phyloP scores from a whole-genome alignment of 1,140 invertebrate genomes.

The Neoseiulus cucumeris region DNA sequence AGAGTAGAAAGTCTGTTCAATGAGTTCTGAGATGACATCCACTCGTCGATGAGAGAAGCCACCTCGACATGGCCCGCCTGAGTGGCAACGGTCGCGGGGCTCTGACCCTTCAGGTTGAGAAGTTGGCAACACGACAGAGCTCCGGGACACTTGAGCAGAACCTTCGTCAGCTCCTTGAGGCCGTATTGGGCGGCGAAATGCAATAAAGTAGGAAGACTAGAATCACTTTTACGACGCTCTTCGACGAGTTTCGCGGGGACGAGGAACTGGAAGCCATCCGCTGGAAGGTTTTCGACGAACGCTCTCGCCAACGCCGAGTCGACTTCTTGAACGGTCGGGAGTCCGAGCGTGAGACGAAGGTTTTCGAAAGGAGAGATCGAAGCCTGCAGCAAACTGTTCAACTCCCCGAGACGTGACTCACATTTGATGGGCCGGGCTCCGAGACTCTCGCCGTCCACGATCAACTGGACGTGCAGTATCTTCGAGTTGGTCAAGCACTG shows the following conservation, averaged over 20 bases:
- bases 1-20: background rate
- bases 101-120: slow-evolving; percentile 49
- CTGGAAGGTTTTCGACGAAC: slow-evolving; percentile 41
- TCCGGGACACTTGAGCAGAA: slow-evolving; percentile 59
- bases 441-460: slow-evolving; percentile 50
- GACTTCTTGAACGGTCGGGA: slow-evolving; percentile 49
- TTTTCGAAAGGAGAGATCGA: slow-evolving; percentile 59
- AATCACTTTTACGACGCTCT: slow-evolving; percentile 2
- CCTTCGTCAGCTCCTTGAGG: slow-evolving; percentile 54
- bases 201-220: slow-evolving; percentile 49
- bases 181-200: slow-evolving; percentile 71
- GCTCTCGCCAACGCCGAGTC: slow-evolving; percentile 56
- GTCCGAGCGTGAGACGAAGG: slow-evolving; percentile 62
- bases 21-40: background rate
- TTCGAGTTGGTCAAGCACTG: slow-evolving; percentile 46
- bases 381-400: slow-evolving; percentile 52
- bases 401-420: slow-evolving; percentile 53
- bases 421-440: slow-evolving; percentile 60
- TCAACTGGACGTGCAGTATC: slow-evolving; percentile 51
- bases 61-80: slow-evolving; percentile 44
- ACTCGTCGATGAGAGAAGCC: slow-evolving; percentile 45
- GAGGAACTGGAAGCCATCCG: slow-evolving; percentile 15
- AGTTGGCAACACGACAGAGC: slow-evolving; percentile 54
- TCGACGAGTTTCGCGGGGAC: background rate
- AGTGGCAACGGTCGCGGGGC: slow-evolving; percentile 55